Evolutionary conservation across 2,797 vertebrate genomes (phyloP), one percentile per base, ranked within the genome.

Genomic region (Steatocranus sp.): DNA sequence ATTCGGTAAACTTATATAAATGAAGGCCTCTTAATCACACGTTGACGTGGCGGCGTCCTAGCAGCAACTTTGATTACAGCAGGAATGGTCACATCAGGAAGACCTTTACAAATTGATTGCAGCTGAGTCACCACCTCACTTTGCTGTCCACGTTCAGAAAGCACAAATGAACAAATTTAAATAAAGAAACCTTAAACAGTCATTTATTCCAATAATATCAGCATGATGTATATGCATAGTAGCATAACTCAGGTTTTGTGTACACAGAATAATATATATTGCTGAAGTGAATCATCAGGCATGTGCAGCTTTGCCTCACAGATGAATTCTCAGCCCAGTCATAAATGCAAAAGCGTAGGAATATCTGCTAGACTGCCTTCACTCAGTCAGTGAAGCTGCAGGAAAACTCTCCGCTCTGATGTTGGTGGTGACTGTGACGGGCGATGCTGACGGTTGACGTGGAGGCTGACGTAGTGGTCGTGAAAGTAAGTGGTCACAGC

Each of bases 401-500:
- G 49, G 30, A 75, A 54, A 38, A 61, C 82, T 0, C 27, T 23
- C 12, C 8, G 73, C 46, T 3, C 79, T 51, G 63, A 53, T 38
- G 61, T 50, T 46, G 49, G 77, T 3, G 82, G 66, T 4, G 76
- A 81, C 32, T 76, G 76, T 3, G 76, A 68, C 5, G 63, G 54
- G 32, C 30, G 15, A 10, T 18, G 23, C 38, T 8, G 82, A 73
- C 27, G 54, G 53, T 11, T 54, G 18, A 46, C 75, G 46, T 10
- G 76, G 25, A 66, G 79, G 48, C 68, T 83, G 83, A 90, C 78
- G 61, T 88, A 88, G 75, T 83, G 61, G 89, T 91, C 88, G 7
- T 93, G 87, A 54, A 93, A 93, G 76, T 90, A 93, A 17, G 89
- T 88, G 75, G 83, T 80, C 50, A 92, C 83, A 1, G 11, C 83